A percentile compares a stretch with the other conserved stretches of the same genome.
phyloP scores from a whole-genome alignment of 1,140 invertebrate species.

The Prorops nasuta region DNA sequence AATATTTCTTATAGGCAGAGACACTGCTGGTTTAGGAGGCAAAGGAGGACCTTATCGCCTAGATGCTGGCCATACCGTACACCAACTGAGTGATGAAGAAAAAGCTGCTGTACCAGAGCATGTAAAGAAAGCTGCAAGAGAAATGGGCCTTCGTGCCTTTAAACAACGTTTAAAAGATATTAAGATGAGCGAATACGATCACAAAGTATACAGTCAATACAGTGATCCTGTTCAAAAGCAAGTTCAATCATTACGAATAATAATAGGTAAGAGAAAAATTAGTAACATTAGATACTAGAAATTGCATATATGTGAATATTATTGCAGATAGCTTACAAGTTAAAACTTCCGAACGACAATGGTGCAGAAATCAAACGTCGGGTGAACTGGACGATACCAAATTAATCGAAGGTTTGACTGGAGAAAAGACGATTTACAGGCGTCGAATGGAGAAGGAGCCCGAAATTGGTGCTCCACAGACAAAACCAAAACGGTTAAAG shows the following conservation, averaged over 20 bases:
- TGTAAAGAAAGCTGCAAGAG: constrained; percentile 81
- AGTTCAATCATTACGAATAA: constrained; percentile 66
- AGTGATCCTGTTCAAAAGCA: constrained; percentile 74
- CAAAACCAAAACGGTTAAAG: constrained; percentile 86
- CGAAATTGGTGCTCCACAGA: constrained; percentile 78
- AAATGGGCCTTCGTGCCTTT: constrained; percentile 90
- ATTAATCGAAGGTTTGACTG: constrained; percentile 90
- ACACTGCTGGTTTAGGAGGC: constrained; percentile 92
- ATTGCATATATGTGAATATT: not conserved
- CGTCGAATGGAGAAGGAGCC: constrained; percentile 79
- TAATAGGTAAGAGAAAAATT: constrained; percentile 54
- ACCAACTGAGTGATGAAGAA: constrained; percentile 82
- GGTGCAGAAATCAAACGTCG: constrained; percentile 87
- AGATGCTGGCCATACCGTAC: constrained; percentile 89
- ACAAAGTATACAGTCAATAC: constrained; percentile 82
- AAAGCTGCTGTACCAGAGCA: constrained; percentile 90
- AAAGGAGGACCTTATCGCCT: constrained; percentile 89
- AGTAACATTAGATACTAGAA: too few species aligned
- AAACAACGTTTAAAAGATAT: constrained; percentile 88
- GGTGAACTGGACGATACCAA: constrained; percentile 95
- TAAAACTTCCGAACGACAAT: constrained; percentile 90
- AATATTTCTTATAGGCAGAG: constrained; percentile 55
- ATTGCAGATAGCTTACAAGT: constrained; percentile 73
- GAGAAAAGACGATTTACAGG: constrained; percentile 89
- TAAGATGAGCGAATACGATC: constrained; percentile 93